Conservation (phyloP, 2,888 invertebrate species). For the Agonopterix arenella region DNA sequence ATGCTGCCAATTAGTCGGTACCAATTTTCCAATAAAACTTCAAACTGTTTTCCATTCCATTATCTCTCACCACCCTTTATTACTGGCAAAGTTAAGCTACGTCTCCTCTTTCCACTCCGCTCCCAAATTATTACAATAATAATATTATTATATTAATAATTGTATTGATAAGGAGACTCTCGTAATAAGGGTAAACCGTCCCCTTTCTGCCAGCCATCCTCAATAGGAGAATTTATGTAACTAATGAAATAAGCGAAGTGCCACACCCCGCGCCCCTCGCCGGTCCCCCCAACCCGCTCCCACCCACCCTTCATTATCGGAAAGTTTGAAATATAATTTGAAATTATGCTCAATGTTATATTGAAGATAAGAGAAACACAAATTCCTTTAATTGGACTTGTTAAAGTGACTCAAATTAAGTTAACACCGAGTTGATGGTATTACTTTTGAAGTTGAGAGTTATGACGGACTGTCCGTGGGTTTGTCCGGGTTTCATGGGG, state of each 20-base stretch:
- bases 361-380: slow-evolving; percentile 78
- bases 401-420: slow-evolving; percentile 78
- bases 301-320: slow-evolving; percentile 75
- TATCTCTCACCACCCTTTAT: slow-evolving; percentile 75
- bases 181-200: slow-evolving; percentile 77
- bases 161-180: slow-evolving; percentile 78
- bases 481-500: slow-evolving; percentile 44
- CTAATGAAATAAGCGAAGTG: slow-evolving; percentile 77
- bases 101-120: slow-evolving; percentile 55
- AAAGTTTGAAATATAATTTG: slow-evolving; percentile 78
- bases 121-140: slow-evolving; percentile 76
- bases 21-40: slow-evolving; percentile 77
- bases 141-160: slow-evolving; percentile 78
- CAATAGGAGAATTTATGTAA: slow-evolving; percentile 78
- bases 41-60: slow-evolving; percentile 77
- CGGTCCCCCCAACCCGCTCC: slow-evolving; percentile 47
- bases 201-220: slow-evolving; percentile 76
- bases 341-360: slow-evolving; percentile 78
- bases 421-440: slow-evolving; percentile 77
- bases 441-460: slow-evolving; percentile 73
- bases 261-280: slow-evolving; percentile 49
- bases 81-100: slow-evolving; percentile 73
- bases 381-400: slow-evolving; percentile 78
- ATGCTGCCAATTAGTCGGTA: slow-evolving; percentile 71
- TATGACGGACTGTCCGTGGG: slow-evolving; percentile 70